Evolutionary conservation across 1,140 invertebrate genomes (phyloP).

Genomic region (Cydia strobilella): DNA sequence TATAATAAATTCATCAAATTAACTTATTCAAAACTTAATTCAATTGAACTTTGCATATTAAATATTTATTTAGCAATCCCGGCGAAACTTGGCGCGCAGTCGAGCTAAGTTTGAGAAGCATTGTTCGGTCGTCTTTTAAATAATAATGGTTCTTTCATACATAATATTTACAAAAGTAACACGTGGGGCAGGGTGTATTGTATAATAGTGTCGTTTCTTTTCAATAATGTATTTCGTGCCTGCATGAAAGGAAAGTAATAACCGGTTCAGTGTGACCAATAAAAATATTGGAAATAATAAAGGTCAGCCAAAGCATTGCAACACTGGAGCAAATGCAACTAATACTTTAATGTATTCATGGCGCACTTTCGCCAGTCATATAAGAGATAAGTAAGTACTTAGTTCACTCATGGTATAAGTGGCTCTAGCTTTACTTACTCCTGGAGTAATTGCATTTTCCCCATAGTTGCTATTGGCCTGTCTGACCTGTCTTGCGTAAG

Average conservation of each 20-base stretch:
- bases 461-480: too few species aligned
- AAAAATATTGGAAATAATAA: neutral
- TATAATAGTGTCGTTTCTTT: slow-evolving; percentile 3
- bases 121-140: slow-evolving; percentile 26
- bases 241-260: neutral
- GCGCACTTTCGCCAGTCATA: too few species aligned
- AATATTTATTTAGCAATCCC: slow-evolving; percentile 30
- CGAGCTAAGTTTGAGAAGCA: slow-evolving; percentile 25
- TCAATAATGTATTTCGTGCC: neutral
- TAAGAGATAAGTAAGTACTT: too few species aligned
- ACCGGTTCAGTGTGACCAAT: neutral
- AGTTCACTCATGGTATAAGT: too few species aligned
- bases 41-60: slow-evolving; percentile 23
- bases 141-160: slow-evolving; percentile 18
- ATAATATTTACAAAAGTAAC: slow-evolving; percentile 19
- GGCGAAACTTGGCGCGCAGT: neutral
- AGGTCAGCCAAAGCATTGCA: neutral
- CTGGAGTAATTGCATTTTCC: too few species aligned
- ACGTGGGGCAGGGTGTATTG: neutral
- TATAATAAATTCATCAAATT: slow-evolving; percentile 21
- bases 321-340: too few species aligned
- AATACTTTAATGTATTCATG: too few species aligned
- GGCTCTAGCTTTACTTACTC: too few species aligned
- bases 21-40: slow-evolving; percentile 21
- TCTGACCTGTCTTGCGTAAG: too few species aligned